phyloP scores from a whole-genome alignment of 2,113 vertebrate genomes.

The Cervus canadensis region DNA sequence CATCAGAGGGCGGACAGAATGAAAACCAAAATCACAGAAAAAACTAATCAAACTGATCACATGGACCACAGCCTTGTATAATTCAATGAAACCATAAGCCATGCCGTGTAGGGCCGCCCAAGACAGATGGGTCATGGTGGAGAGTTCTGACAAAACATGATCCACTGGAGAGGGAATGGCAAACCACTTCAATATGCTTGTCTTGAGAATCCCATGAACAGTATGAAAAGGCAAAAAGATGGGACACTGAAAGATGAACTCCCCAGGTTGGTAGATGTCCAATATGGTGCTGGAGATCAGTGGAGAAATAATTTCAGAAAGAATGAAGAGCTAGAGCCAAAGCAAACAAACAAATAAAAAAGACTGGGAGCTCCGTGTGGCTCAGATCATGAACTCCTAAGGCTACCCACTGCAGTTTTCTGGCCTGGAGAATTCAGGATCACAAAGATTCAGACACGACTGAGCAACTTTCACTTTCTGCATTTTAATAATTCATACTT shows the following conservation, averaged over 20 bases:
- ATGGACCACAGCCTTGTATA: not conserved
- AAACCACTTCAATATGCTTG: not conserved
- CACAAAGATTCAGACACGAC: not conserved
- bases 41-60: not conserved
- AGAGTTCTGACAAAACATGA: not conserved
- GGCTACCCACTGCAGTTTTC: not conserved
- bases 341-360: not conserved
- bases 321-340: not conserved
- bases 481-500: not conserved
- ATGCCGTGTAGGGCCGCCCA: not conserved
- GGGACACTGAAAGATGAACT: not conserved
- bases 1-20: not conserved
- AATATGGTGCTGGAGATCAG: not conserved
- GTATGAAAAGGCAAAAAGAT: not conserved
- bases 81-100: not conserved
- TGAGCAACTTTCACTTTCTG: not conserved
- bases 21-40: not conserved
- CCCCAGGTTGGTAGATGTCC: not conserved
- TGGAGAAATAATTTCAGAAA: not conserved
- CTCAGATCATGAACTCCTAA: not conserved
- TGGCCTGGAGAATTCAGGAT: not conserved
- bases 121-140: not conserved
- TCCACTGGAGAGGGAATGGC: not conserved
- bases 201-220: not conserved
- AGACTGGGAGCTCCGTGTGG: not conserved